Conservation (phyloP, 2,888 invertebrate species). For the Incurvaria masculella region DNA sequence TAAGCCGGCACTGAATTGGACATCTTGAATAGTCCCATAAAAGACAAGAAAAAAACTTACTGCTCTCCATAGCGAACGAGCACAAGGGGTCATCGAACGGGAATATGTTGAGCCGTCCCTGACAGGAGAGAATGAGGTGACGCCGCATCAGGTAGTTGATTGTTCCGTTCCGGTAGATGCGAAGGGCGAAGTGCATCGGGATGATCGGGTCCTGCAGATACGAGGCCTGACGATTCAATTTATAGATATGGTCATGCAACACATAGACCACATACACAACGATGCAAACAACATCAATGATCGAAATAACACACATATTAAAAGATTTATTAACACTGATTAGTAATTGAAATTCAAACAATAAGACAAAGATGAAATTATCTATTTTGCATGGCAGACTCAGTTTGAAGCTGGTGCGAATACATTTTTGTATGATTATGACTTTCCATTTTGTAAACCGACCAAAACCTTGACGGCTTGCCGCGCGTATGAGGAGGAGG, state of each 20-base stretch:
- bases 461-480: too few species aligned
- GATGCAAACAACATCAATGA: not conserved
- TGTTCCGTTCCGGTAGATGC: slow-evolving; percentile 90
- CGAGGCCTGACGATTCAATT: not conserved
- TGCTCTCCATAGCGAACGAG: slow-evolving; percentile 95
- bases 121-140: slow-evolving; percentile 89
- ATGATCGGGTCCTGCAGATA: slow-evolving; percentile 73
- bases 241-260: not conserved
- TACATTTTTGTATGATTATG: too few species aligned
- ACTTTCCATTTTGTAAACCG: too few species aligned
- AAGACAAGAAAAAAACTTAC: slow-evolving; percentile 61
- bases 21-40: too few species aligned
- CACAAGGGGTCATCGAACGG: slow-evolving; percentile 95
- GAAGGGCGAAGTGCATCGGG: slow-evolving; percentile 89
- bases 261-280: not conserved
- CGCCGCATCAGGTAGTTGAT: slow-evolving; percentile 92
- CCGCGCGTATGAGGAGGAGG: too few species aligned
- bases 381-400: too few species aligned
- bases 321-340: too few species aligned
- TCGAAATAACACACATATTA: not conserved
- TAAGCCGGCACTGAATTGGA: too few species aligned
- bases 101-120: slow-evolving; percentile 91
- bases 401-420: too few species aligned
- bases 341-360: too few species aligned
- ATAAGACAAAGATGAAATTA: too few species aligned